Evolutionary conservation across 1,140 invertebrate species (phyloP), one percentile per base, ranked within the genome.

Genomic region (Aphis gossypii): DNA sequence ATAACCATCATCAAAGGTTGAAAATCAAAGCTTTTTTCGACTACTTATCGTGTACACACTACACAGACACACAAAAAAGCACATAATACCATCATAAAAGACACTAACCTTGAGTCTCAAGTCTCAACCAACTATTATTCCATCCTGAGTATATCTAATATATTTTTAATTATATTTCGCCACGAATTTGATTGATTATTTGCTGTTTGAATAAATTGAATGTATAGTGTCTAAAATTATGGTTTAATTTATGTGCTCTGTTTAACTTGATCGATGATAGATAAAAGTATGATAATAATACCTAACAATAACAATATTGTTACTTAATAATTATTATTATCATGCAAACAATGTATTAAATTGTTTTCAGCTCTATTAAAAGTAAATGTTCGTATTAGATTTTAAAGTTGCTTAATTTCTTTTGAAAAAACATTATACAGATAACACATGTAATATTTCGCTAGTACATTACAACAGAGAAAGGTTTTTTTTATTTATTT

Each of bases 191-290:
- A 11, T n/a, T n/a, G 60, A 76, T n/a, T 76, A 20, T n/a, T 76
- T 76, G n/a, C n/a, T 30, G n/a, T 76, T 76, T 76, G 5, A 18
- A 76, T 76, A 76, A 76, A 76, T n/a, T 76, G n/a, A n/a, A 76
- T 76, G 60, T 76, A n/a, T n/a, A 76, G 60, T n/a, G 60, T 76
- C 30, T 76, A n/a, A n/a, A 76, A 76, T n/a, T n/a, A 76, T 76
- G 18, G 30, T 76, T 20, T 0, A 18, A 76, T 76, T 3, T 76
- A 76, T n/a, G 14, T n/a, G 60, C 60, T 76, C 30, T n/a, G n/a
- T 76, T 76, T n/a, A n/a, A 76, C 5, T n/a, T 76, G 4, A 14
- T 6, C 14, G n/a, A 14, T n/a, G 4, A n/a, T 76, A n/a, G 18
- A 21, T 76, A 35, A n/a, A 68, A n/a, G 30, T 76, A n/a, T n/a